Base-by-base conservation (phyloP, 2,113 vertebrate species). In the Vanacampus margaritifer region DNA sequence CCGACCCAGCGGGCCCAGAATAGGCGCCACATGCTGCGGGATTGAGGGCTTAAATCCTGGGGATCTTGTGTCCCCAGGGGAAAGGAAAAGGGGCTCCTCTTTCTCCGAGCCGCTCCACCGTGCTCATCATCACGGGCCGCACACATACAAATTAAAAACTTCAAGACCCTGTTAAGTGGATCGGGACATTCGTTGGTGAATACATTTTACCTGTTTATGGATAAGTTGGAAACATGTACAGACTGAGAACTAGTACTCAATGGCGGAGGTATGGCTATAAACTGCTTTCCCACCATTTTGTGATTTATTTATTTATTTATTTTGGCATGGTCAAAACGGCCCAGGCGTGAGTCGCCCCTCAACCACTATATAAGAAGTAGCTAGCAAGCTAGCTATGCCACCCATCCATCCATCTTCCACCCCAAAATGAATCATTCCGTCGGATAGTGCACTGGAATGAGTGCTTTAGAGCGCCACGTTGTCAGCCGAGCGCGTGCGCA, bases 11-110 rank as follows among this genome's bases (percentile, higher is more conserved):
- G 80, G 69, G 85, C 87, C 88, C 84, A 90, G 87, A 92, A 92
- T 88, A 92, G 87, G 88, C 78, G 75, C 67, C 16, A 75, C 78
- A 74, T 76, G 76, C 81, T 73, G 71, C 70, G 79, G 88, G 86
- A 89, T 89, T 80, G 79, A 77, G 71, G 80, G 76, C 82, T 88
- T 86, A 91, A 90, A 90, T 90, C 88, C 89, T 67, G 75, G 53
- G 87, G 88, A 90, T 89, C 86, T 90, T 86, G 85, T 90, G 85
- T 87, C 84, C 82, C 76, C 43, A 37, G 74, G 82, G 60, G 78
- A 43, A 45, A 54, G 46, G 63, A 65, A 10, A 45, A 64, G 28
- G 36, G 57, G 39, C 24, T 56, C 53, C 24, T 16, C 53, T 56
- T 54, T 54, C 51, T 13, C 50, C 17, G 3, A 19, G 7, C 1